These are phyloP conservation scores for Drosophila mercatorum DNA, from an alignment of 2,888 invertebrate species.

Conservation along the genomic window DNA sequence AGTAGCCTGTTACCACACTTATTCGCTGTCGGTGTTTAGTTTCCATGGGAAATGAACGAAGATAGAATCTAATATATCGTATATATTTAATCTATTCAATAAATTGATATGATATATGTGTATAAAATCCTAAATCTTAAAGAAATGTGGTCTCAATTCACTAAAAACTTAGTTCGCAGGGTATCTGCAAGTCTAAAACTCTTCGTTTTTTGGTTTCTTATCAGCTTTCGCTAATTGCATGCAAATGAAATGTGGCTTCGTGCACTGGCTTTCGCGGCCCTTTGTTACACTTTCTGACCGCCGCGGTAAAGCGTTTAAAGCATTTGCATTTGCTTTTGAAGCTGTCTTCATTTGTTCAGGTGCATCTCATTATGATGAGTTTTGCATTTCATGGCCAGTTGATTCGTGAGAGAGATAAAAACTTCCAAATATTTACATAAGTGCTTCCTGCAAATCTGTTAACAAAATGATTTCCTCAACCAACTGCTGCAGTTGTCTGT, in stretches of 20 bases:
- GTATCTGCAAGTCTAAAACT: not conserved
- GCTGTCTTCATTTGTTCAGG: conserved; percentile 45
- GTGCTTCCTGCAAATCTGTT: conserved; percentile 56
- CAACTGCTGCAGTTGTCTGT: conserved; percentile 18
- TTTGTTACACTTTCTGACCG: conserved; percentile 76
- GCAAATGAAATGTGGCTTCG: conserved; percentile 58
- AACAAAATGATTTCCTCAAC: conserved; percentile 49
- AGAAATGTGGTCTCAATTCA: not conserved
- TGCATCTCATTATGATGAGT: conserved; percentile 49
- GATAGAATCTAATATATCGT: not conserved
- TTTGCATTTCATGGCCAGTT: conserved; percentile 73
- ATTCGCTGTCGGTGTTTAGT: not conserved
- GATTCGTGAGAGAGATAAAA: conserved; percentile 28
- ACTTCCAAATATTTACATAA: conserved; percentile 48
- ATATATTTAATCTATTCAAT: not conserved
- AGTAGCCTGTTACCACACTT: not conserved
- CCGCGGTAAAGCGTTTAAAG: conserved; percentile 22
- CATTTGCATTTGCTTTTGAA: conserved; percentile 41
- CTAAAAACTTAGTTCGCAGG: not conserved
- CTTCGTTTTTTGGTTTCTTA: conserved; percentile 24
- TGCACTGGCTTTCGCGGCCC: conserved; percentile 47
- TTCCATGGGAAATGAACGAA: not conserved
- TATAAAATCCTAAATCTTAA: not conserved
- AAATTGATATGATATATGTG: not conserved
- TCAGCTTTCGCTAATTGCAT: conserved; percentile 63